Evolutionary conservation across 2,113 vertebrate genomes (phyloP).

Genomic region (Amazona guildingii): DNA sequence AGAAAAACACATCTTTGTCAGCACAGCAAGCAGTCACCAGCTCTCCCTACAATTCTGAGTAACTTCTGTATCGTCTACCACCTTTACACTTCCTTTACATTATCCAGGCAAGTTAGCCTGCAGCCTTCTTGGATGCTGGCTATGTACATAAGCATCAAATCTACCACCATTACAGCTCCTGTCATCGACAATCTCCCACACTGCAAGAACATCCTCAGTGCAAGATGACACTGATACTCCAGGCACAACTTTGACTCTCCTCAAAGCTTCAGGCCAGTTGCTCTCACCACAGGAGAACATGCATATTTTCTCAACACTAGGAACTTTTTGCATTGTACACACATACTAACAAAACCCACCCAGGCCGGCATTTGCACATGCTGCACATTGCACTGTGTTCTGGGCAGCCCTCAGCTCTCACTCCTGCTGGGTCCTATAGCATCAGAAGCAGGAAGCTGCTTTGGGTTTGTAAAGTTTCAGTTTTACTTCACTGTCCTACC

Average conservation of each 20-base stretch:
- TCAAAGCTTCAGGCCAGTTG: not conserved
- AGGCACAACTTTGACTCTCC: not conserved
- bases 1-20: not conserved
- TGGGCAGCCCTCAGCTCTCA: not conserved
- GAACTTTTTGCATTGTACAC: not conserved
- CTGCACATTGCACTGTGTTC: rapidly evolving
- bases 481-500: not conserved
- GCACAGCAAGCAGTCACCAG: not conserved
- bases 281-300: not conserved
- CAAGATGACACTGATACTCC: too few relatives aligned
- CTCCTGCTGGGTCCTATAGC: not conserved
- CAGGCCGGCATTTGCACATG: rapidly evolving
- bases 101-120: not conserved
- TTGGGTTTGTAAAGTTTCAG: not conserved
- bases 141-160: not conserved
- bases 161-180: not conserved
- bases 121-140: not conserved
- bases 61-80: not conserved
- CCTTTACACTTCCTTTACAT: too few relatives aligned
- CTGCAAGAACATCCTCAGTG: not conserved
- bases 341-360: not conserved
- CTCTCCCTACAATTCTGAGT: not conserved
- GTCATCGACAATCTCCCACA: not conserved
- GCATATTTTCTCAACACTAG: not conserved
- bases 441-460: not conserved